Conservation (phyloP, 2,888 invertebrate genomes). For the Lithodes maja region DNA sequence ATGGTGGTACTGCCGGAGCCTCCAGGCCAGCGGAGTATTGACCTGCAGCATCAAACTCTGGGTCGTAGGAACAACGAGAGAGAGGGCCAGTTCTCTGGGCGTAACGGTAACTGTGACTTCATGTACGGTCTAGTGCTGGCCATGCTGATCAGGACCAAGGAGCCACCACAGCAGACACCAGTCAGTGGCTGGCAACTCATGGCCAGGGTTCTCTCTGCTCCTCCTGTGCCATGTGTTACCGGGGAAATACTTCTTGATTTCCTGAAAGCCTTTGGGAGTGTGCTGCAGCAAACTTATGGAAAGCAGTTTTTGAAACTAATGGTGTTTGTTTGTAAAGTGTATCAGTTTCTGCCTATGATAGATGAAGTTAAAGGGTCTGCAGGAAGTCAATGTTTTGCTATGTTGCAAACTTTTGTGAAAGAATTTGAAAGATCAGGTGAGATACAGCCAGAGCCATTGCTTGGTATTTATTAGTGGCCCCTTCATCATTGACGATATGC, state of each 20-base stretch:
- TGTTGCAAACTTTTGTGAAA: constrained; percentile 19
- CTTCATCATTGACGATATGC: no score
- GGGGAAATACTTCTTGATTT: constrained; percentile 14
- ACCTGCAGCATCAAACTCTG: constrained; percentile 12
- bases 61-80: constrained; percentile 32
- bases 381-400: constrained; percentile 18
- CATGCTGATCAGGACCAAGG: constrained; percentile 13
- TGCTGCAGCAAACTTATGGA: constrained; percentile 41
- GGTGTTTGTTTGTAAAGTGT: constrained; percentile 23
- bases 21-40: constrained; percentile 26
- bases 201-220: constrained; percentile 13
- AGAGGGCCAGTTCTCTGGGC: background rate
- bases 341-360: background rate
- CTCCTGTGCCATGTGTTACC: constrained; percentile 28
- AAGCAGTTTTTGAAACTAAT: constrained; percentile 49
- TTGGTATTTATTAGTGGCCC: no score
- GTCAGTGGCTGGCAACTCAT: constrained; percentile 38
- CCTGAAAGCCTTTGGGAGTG: constrained; percentile 8
- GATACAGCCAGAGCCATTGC: constrained; percentile 9
- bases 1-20: background rate
- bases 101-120: constrained; percentile 33
- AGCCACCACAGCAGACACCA: constrained; percentile 24
- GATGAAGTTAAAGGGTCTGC: constrained; percentile 15
- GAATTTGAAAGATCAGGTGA: constrained; percentile 8
- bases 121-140: constrained; percentile 41